A percentile compares a stretch with the other conserved stretches of the same genome.
phyloP scores from a whole-genome alignment of 2,797 vertebrate genomes.

The Enteromius anoplus region DNA sequence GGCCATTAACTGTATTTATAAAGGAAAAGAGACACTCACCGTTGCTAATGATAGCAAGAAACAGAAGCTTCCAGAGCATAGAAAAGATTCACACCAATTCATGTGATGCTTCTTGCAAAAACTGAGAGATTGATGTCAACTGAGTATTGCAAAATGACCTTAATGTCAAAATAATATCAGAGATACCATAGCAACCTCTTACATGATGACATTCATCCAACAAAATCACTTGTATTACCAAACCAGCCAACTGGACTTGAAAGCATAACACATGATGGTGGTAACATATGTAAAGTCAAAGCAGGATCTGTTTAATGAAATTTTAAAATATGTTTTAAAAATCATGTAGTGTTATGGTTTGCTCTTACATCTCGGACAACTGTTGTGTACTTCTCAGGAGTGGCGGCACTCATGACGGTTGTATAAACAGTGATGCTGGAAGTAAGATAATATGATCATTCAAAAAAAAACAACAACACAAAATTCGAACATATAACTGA shows the following conservation, averaged over 20 bases:
- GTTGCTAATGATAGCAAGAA: not conserved
- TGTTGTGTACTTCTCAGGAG: constrained; percentile 72
- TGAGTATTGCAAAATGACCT: not conserved
- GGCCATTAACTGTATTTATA: not conserved
- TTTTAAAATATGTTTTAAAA: not conserved
- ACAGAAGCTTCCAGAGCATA: not conserved
- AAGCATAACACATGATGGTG: not conserved
- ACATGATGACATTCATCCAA: not conserved
- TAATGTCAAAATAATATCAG: not conserved
- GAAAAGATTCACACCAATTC: not conserved
- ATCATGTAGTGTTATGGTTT: not conserved
- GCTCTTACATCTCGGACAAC: constrained; percentile 63
- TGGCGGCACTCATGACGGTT: constrained; percentile 76
- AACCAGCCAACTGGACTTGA: not conserved
- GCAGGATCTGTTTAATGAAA: not conserved
- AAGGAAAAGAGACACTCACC: not conserved
- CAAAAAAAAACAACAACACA: not conserved
- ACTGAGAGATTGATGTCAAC: not conserved
- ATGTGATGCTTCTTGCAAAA: not conserved
- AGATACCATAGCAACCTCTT: not conserved
- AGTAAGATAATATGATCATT: constrained; percentile 25
- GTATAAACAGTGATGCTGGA: constrained; percentile 77
- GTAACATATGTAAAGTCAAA: not conserved
- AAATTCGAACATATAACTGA: not conserved
- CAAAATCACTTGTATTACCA: not conserved